Conservation (phyloP, 2,888 invertebrate species). For the Chymomyza caudatula region DNA sequence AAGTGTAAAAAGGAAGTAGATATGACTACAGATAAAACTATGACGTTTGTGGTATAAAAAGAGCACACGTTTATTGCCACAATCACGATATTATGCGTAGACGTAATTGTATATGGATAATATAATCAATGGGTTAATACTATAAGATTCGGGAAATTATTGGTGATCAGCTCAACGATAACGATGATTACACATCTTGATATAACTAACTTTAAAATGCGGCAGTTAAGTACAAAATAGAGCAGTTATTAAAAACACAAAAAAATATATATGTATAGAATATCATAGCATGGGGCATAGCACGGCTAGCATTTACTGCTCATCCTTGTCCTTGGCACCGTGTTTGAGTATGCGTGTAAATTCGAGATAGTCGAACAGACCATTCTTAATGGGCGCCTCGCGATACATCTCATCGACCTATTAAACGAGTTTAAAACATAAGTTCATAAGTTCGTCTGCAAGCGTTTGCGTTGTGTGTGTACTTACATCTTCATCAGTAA, state of each 20-base stretch:
- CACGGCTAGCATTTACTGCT: conserved; percentile 81
- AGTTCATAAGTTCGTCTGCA: not conserved
- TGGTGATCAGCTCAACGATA: conserved; percentile 30
- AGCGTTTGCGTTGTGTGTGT: too few relatives aligned
- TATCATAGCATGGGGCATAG: conserved; percentile 20
- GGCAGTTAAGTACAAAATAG: conserved; percentile 36
- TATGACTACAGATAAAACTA: not conserved
- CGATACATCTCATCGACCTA: conserved; percentile 98
- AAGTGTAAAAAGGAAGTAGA: not conserved
- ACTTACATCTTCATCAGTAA: conserved; percentile 91
- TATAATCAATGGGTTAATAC: conserved; percentile 62
- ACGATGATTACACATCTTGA: not conserved
- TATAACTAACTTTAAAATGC: conserved; percentile 41
- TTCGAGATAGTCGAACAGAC: conserved; percentile 97
- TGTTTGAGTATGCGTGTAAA: conserved; percentile 99
- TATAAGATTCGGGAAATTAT: conserved; percentile 48
- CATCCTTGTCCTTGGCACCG: conserved; percentile 99
- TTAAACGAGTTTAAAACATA: not conserved
- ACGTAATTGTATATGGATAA: not conserved
- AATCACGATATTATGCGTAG: not conserved
- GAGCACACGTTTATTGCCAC: not conserved
- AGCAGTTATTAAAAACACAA: conserved; percentile 20
- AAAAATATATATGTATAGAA: conserved; percentile 25
- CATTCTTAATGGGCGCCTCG: conserved; percentile 96
- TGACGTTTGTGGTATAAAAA: not conserved